Percentiles rank a stretch among this genome's conserved stretches.
Evolutionary conservation across 2,888 invertebrate genomes (phyloP).

Genomic region (Eupithecia abbreviata): DNA sequence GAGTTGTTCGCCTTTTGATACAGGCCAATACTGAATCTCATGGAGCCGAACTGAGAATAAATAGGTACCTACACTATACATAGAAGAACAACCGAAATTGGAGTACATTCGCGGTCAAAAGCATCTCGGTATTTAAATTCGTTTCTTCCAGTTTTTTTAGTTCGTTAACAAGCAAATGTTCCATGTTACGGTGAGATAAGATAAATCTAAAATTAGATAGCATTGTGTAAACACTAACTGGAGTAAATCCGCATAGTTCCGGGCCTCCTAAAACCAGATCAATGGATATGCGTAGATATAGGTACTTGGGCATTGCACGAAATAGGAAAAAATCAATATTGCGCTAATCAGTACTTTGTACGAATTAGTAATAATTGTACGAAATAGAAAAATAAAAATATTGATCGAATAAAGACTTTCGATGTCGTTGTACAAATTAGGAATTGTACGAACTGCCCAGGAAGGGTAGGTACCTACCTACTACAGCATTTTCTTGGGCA

Average conservation of each 20-base stretch:
- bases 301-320: too few species aligned
- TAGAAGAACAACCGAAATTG: slow-evolving; percentile 41
- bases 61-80: slow-evolving; percentile 45
- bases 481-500: neutral
- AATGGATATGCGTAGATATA: neutral
- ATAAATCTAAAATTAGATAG: neutral
- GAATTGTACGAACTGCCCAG: too few species aligned
- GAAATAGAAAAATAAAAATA: too few species aligned
- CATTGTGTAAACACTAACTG: neutral
- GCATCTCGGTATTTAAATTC: neutral
- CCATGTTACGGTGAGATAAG: neutral
- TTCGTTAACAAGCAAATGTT: neutral
- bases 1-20: slow-evolving; percentile 38
- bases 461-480: too few species aligned
- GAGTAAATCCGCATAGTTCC: neutral
- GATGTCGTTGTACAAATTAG: too few species aligned
- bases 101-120: slow-evolving; percentile 26
- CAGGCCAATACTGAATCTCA: slow-evolving; percentile 60
- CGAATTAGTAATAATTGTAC: too few species aligned
- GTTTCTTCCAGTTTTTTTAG: neutral
- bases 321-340: too few species aligned
- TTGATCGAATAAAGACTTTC: too few species aligned
- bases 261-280: neutral
- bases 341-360: too few species aligned
- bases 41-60: slow-evolving; percentile 57